Evolutionary conservation across 1,140 invertebrate species (phyloP), one percentile per base, ranked within the genome.

Genomic region (Drosophila willistoni): DNA sequence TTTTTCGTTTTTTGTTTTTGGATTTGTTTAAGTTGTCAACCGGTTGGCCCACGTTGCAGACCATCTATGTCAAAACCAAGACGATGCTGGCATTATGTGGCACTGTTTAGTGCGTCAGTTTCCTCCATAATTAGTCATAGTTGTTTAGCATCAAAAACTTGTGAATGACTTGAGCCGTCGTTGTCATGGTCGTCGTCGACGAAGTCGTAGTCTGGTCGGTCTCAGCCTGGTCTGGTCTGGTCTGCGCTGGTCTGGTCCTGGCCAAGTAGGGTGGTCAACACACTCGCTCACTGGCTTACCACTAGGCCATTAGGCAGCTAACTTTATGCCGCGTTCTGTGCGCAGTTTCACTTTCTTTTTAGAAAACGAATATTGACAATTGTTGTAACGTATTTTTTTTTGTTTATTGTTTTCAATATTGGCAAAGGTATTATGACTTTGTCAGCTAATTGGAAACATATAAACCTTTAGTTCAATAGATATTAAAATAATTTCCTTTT

Each of bases 51-150:
- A 47, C 39, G 61, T 57, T 54, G 63, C 69, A 74, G 73, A 47
- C 84, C 84, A 89, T 90, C 71, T 89, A 84, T 69, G 84, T 89
- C 77, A 69, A 84, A 89, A 89, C 71, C 80, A 71, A 89, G 84
- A 89, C 84, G 84, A 75, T 74, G 81, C 73, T 76, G 67, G 84
- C 84, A 89, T 89, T 89, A 89, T 89, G 84, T 81, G 84, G 81
- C 80, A 57, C 85, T 89, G 84, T 89, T 89, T 89, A 89, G 79
- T 89, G 80, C 64, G 64, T 80, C 83, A 87, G 84, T 89, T 51
- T 89, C 84, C 84, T 89, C 84, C 84, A 89, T 89, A 89, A 89
- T 89, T 89, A 89, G 84, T 89, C 84, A 89, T 89, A 89, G 89
- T 84, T 89, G 84, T 84, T 89, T 89, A 89, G 84, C 84, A 84